Evolutionary conservation across 2,113 vertebrate species (phyloP).

Genomic region (Aphyosemion australe): DNA sequence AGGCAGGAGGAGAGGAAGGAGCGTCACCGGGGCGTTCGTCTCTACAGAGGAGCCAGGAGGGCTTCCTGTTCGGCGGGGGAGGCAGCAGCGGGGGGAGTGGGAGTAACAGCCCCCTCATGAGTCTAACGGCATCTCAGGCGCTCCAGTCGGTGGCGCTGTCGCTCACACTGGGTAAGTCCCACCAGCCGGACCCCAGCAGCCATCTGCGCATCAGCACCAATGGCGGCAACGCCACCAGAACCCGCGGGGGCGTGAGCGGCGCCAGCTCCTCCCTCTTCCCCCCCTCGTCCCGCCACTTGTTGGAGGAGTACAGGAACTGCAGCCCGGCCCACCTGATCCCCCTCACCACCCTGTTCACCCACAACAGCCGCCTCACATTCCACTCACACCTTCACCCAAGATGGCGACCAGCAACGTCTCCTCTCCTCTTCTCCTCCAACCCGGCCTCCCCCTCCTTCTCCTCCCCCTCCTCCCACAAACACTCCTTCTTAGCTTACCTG

Average conservation of each 20-base stretch:
- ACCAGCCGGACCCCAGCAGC: conserved; percentile 56
- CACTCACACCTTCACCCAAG: conserved; percentile 77
- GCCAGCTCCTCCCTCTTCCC: conserved; percentile 82
- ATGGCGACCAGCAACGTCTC: conserved; percentile 75
- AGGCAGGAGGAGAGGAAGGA: conserved; percentile 69
- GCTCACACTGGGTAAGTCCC: conserved; percentile 80
- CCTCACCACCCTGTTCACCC: conserved; percentile 94
- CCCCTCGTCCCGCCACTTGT: conserved; percentile 79
- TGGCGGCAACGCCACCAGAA: conserved; percentile 20
- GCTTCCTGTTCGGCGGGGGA: conserved; percentile 69
- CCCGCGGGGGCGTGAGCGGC: conserved; percentile 64
- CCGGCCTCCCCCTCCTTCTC: conserved; percentile 68
- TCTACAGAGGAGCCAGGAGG: conserved; percentile 35
- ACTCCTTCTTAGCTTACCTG: conserved; percentile 98
- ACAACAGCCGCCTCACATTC: conserved; percentile 90
- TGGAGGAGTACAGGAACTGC: conserved; percentile 92
- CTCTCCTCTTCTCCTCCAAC: conserved; percentile 77
- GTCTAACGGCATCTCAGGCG: conserved; percentile 95
- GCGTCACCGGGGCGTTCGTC: conserved; percentile 54
- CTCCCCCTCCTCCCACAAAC: conserved; percentile 86
- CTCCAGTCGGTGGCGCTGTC: conserved; percentile 95
- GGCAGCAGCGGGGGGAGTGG: conserved; percentile 82
- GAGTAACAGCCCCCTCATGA: conserved; percentile 88
- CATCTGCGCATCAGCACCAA: conserved; percentile 79
- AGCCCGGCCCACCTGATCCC: conserved; percentile 95